phyloP scores from a whole-genome alignment of 2,113 vertebrate genomes.

The Panthera tigris region DNA sequence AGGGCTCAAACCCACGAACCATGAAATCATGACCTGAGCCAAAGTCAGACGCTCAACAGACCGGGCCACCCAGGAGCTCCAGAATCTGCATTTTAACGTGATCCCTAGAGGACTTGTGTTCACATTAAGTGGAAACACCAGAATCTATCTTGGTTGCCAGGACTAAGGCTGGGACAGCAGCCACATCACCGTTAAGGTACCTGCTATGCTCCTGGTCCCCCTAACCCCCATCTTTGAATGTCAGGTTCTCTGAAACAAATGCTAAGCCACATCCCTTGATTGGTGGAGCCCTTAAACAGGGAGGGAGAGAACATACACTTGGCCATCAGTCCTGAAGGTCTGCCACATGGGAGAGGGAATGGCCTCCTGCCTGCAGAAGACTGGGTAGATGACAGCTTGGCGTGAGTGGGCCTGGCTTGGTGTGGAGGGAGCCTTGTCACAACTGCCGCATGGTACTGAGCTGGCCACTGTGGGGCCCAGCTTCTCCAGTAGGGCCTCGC shows the following conservation, averaged over 20 bases:
- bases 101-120: background rate
- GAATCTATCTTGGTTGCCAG: background rate
- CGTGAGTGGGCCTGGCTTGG: background rate
- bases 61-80: too few relatives aligned
- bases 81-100: background rate
- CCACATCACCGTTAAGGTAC: background rate
- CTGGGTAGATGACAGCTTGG: background rate
- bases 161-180: background rate
- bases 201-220: background rate
- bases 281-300: background rate
- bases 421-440: too few relatives aligned
- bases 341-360: background rate
- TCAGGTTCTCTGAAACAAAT: background rate
- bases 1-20: too few relatives aligned
- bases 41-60: too few relatives aligned
- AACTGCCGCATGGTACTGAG: background rate
- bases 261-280: background rate
- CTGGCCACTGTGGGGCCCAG: fast-evolving
- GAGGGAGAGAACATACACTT: background rate
- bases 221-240: background rate
- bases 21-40: too few relatives aligned
- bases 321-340: background rate
- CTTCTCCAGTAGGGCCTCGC: background rate
- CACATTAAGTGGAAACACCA: background rate
- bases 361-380: background rate